Percentiles rank a stretch among this genome's conserved stretches.
These are phyloP conservation scores for Emys orbicularis DNA, from an alignment of 2,797 vertebrate species.

Conservation along the genomic window DNA sequence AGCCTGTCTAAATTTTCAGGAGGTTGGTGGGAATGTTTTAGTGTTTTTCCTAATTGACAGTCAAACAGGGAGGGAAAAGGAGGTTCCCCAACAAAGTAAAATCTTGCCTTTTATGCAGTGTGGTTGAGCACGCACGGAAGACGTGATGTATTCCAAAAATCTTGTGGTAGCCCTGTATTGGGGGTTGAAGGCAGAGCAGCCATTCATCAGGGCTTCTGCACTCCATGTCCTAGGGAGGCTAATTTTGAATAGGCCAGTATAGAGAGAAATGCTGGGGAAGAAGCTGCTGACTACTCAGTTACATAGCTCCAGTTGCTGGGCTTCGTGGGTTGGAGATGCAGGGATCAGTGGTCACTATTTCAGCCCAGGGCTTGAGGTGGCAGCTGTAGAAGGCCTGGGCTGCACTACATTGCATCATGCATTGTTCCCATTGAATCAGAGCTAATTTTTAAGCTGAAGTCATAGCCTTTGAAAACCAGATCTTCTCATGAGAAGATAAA, in stretches of 20 bases:
- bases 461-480: not conserved
- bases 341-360: not conserved
- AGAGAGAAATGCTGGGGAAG: not conserved
- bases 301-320: accelerated
- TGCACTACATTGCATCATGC: not conserved
- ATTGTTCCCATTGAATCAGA: not conserved
- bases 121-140: no score
- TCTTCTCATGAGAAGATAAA: not conserved
- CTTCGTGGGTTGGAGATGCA: not conserved
- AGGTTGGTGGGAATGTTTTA: accelerated
- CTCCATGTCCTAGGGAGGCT: accelerated
- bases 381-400: accelerated
- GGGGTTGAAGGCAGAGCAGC: not conserved
- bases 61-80: not conserved
- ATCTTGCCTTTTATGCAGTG: accelerated
- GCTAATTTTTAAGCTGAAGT: not conserved
- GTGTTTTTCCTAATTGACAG: not conserved
- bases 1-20: not conserved
- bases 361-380: not conserved
- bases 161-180: accelerated
- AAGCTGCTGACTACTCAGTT: accelerated
- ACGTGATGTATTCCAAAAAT: not conserved
- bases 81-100: not conserved
- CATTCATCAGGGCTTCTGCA: not conserved
- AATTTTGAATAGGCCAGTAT: not conserved